Conservation (phyloP, 2,797 vertebrate genomes). For the Aythya fuligula region DNA sequence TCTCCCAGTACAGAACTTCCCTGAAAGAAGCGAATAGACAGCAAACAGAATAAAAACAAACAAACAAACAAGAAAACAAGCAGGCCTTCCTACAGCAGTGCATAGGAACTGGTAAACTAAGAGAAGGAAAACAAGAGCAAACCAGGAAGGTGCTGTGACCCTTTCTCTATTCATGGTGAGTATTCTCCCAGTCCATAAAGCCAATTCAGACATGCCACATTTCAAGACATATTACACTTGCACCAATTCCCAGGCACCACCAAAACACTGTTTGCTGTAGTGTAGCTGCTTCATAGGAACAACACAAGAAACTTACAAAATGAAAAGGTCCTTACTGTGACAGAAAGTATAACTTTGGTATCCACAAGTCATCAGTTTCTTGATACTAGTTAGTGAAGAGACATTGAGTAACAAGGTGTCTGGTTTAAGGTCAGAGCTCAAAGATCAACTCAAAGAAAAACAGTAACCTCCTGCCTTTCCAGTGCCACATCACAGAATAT, state of each 20-base stretch:
- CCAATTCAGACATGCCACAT: background rate
- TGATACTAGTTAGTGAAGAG: background rate
- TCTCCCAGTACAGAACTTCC: background rate
- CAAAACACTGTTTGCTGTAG: rapidly evolving
- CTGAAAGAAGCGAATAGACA: background rate
- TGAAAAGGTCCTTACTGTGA: background rate
- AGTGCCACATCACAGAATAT: background rate
- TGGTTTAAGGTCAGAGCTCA: background rate
- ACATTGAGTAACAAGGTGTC: rapidly evolving
- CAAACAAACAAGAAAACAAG: background rate
- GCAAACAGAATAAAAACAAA: background rate
- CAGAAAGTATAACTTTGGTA: background rate
- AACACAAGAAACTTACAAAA: too few relatives aligned
- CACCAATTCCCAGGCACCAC: background rate
- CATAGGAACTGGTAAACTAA: background rate
- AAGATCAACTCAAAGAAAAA: background rate
- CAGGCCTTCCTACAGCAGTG: background rate
- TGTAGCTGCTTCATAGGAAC: background rate
- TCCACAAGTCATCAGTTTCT: rapidly evolving
- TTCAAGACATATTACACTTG: background rate
- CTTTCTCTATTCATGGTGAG: background rate
- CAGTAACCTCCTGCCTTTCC: background rate
- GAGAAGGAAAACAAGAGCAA: background rate
- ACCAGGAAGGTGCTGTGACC: background rate
- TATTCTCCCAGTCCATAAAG: background rate